phyloP scores from a whole-genome alignment of 2,888 invertebrate species.

The Sympetrum striolatum region DNA sequence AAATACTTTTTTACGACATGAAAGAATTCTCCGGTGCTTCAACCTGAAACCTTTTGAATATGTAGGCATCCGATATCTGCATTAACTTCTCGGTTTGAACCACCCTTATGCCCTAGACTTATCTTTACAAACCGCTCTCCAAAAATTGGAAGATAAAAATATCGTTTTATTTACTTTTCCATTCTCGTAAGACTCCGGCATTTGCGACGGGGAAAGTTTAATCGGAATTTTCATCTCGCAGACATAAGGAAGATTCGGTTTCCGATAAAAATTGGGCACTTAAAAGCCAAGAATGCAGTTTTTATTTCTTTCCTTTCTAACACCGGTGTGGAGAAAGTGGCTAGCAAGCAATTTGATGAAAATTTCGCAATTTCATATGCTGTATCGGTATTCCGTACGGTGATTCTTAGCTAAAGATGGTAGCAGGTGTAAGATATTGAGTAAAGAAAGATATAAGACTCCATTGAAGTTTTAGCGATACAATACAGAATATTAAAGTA shows the following conservation, averaged over 20 bases:
- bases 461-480: too few relatives aligned
- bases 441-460: too few relatives aligned
- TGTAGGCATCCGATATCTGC: not conserved
- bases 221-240: not conserved
- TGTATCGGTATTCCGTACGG: too few relatives aligned
- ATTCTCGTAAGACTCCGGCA: not conserved
- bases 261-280: not conserved
- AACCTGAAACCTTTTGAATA: not conserved
- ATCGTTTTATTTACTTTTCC: not conserved
- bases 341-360: too few relatives aligned
- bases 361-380: too few relatives aligned
- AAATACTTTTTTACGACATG: not conserved
- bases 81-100: not conserved
- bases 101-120: not conserved
- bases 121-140: not conserved
- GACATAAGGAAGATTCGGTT: not conserved
- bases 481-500: too few relatives aligned
- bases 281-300: not conserved
- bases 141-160: not conserved
- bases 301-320: not conserved
- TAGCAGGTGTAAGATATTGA: too few relatives aligned
- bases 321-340: too few relatives aligned
- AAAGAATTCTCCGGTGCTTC: not conserved
- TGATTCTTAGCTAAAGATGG: too few relatives aligned
- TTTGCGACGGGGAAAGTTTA: not conserved